Base-by-base conservation (phyloP, 2,797 vertebrate species). In the Parotocinclus haroldoi region DNA sequence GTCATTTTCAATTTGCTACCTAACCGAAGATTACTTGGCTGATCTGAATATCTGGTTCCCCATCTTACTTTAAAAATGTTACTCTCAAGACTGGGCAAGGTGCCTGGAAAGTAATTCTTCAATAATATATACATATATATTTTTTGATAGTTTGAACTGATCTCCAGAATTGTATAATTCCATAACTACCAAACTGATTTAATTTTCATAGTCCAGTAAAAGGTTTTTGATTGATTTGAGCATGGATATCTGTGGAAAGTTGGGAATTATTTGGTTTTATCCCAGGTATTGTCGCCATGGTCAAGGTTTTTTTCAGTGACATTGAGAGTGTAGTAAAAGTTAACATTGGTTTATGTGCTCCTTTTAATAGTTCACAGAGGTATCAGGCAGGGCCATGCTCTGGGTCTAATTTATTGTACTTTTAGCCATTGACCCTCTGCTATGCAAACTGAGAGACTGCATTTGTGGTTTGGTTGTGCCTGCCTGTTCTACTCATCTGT, bases 21-120 rank as follows among this genome's bases (percentile, higher is more conserved):
- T 11, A 50, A 42, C 39, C n/a, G 19, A 52, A 56, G 56, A 17
- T 10, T 55, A 42, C 46, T 45, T 36, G 46, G 42, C 12, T 1
- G 11, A 59, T 7, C 27, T 59, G 10, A 59, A 51, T 1, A 59
- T 12, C 46, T 68, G 65, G 36, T 40, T n/a, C 17, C 65, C 17
- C 6, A 9, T 52, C 1, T 48, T 14, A 40, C 12, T 52, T 40
- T 14, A 36, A 50, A 58, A 9, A 12, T 9, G 37, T 58, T 58
- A 37, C 42, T 37, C 9, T 17, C 37, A 7, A 56, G 54, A 16
- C 45, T 66, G 27, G 54, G 44, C 3, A 12, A 66, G 44, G 10
- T 57, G 19, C 27, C 38, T 14, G 40, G 52, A 5, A 53, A 36
- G 14, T 51, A 27, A 0, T 39, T 53, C 4, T 44, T 63, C 42